Conservation (phyloP, 2,888 invertebrate genomes). For the Temnothorax unifasciatus region DNA sequence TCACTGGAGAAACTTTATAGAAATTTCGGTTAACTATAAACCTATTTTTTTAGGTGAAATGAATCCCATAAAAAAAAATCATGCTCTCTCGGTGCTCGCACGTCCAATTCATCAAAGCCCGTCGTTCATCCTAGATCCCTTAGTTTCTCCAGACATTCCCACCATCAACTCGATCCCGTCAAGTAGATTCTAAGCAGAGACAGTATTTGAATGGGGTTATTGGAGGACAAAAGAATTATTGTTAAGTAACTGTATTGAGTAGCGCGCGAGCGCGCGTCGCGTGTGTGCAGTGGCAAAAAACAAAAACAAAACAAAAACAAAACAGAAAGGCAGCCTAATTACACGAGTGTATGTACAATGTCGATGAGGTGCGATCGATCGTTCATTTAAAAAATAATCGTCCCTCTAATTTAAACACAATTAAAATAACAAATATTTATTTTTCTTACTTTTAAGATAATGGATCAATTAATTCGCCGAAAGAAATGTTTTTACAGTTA, state of each 20-base stretch:
- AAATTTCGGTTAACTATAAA: no score
- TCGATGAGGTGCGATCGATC: slow-evolving; percentile 42
- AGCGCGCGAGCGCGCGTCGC: slow-evolving; percentile 73
- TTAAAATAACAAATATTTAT: not conserved
- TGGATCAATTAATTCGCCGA: not conserved
- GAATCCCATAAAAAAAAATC: not conserved
- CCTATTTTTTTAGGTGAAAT: not conserved
- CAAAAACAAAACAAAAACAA: no score
- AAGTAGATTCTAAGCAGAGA: slow-evolving; percentile 80
- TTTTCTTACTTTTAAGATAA: not conserved
- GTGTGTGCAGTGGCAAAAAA: slow-evolving; percentile 85
- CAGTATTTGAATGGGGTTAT: slow-evolving; percentile 84
- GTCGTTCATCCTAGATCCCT: slow-evolving; percentile 55
- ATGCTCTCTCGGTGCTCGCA: slow-evolving; percentile 58
- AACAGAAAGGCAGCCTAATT: slow-evolving; percentile 38
- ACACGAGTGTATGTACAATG: slow-evolving; percentile 38
- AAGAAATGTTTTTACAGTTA: not conserved
- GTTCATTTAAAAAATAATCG: not conserved
- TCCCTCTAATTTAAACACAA: not conserved
- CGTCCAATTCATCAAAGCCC: slow-evolving; percentile 28
- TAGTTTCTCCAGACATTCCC: slow-evolving; percentile 67
- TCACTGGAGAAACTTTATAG: not conserved
- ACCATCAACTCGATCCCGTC: slow-evolving; percentile 64
- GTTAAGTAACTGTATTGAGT: slow-evolving; percentile 76
- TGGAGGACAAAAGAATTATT: slow-evolving; percentile 81